Evolutionary conservation across 2,113 vertebrate species (phyloP).

Genomic region (Felis chaus): DNA sequence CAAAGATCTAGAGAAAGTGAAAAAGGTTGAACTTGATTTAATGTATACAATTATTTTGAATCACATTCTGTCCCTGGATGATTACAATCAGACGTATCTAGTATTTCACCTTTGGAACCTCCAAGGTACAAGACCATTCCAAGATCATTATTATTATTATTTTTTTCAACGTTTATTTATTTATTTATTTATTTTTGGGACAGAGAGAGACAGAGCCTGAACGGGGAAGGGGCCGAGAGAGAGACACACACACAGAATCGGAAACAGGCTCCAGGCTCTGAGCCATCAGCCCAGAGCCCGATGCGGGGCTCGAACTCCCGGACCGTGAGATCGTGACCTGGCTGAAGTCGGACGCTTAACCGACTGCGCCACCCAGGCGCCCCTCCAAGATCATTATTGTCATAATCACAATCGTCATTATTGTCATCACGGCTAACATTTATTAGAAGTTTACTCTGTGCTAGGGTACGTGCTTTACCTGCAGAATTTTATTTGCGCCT

Average conservation of each 20-base stretch:
- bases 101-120: slow-evolving; percentile 27
- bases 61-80: background rate
- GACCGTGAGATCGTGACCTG: no score
- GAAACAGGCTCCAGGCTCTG: no score
- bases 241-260: no score
- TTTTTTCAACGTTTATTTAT: no score
- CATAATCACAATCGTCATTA: background rate
- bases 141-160: background rate
- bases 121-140: background rate
- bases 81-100: slow-evolving; percentile 21
- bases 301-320: no score
- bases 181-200: no score
- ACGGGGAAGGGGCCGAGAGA: no score
- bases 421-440: background rate
- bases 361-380: no score
- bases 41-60: slow-evolving; percentile 37
- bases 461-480: background rate
- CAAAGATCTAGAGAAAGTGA: slow-evolving; percentile 41
- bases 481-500: slow-evolving; percentile 25
- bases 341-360: no score
- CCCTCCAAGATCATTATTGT: background rate
- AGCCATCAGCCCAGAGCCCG: no score
- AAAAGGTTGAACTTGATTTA: slow-evolving; percentile 58
- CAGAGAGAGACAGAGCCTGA: no score
- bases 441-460: background rate